Conservation (phyloP, 2,888 invertebrate species). For the Baccha elongata region DNA sequence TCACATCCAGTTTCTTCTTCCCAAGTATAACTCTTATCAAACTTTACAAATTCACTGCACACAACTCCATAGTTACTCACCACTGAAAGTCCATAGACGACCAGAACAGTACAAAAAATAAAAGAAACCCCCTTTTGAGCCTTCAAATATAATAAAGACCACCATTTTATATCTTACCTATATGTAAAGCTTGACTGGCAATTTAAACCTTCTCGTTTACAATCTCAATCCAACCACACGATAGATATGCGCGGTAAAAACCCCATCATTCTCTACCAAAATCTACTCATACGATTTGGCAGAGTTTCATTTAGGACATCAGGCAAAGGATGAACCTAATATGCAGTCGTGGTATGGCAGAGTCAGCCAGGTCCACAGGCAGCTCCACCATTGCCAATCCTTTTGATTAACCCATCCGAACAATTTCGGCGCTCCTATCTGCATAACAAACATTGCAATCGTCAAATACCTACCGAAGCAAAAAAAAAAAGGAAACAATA, state of each 20-base stretch:
- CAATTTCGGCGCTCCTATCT: slow-evolving; percentile 62
- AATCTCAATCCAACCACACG: slow-evolving; percentile 45
- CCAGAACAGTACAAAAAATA: slow-evolving; percentile 6
- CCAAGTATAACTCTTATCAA: slow-evolving; percentile 47
- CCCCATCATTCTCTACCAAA: slow-evolving; percentile 3
- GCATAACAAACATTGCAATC: slow-evolving; percentile 69
- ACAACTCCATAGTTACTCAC: slow-evolving; percentile 38
- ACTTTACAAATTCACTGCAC: slow-evolving; percentile 35
- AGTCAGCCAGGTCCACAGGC: slow-evolving; percentile 6
- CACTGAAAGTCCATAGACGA: slow-evolving; percentile 8
- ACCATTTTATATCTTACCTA: slow-evolving; percentile 5
- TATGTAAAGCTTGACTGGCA: slow-evolving; percentile 19
- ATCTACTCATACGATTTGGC: slow-evolving; percentile 52
- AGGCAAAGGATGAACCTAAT: slow-evolving; percentile 39
- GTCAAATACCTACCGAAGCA: no score
- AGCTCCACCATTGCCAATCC: slow-evolving; percentile 26
- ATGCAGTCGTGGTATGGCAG: not conserved
- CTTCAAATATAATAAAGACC: not conserved
- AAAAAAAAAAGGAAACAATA: no score
- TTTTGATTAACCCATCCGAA: slow-evolving; percentile 68
- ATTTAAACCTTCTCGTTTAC: slow-evolving; percentile 54
- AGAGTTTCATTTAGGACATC: slow-evolving; percentile 35
- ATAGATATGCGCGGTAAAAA: slow-evolving; percentile 24
- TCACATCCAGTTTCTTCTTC: not conserved
- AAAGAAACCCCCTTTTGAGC: not conserved